Evolutionary conservation across 2,797 vertebrate genomes (phyloP).

Genomic region (Garrulus glandarius): DNA sequence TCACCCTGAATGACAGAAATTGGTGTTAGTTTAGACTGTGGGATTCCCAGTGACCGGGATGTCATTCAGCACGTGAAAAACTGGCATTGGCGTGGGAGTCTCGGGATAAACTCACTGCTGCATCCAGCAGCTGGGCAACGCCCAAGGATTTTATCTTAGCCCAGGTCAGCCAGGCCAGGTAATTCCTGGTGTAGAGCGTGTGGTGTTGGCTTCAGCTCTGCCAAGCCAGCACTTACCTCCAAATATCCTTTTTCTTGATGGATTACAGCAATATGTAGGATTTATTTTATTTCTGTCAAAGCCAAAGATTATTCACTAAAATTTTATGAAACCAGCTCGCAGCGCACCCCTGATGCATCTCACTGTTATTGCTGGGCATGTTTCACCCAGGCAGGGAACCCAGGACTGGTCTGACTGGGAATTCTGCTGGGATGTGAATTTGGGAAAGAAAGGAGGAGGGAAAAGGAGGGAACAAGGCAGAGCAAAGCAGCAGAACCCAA

Average conservation of each 20-base stretch:
- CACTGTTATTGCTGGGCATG: rapidly evolving
- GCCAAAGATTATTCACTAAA: neutral
- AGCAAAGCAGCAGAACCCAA: neutral
- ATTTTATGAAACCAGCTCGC: neutral
- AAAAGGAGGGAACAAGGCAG: rapidly evolving
- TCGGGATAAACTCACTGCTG: neutral
- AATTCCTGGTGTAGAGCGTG: neutral
- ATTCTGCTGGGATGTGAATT: neutral
- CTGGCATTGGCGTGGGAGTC: neutral
- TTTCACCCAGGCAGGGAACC: neutral
- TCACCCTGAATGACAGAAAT: constrained; percentile 40
- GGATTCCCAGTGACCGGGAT: rapidly evolving
- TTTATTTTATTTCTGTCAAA: neutral
- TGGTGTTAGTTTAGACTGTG: rapidly evolving
- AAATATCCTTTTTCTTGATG: neutral
- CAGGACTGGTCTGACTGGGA: neutral
- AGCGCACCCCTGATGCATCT: rapidly evolving
- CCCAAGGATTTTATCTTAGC: constrained; percentile 45
- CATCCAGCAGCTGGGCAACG: neutral
- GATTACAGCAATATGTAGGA: neutral
- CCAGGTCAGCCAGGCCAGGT: neutral
- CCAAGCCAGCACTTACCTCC: neutral
- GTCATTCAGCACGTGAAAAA: neutral
- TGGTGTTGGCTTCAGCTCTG: neutral
- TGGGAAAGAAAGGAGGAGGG: neutral